These are phyloP conservation scores for Phallusia fumigata DNA, from an alignment of 23 tunicate species.

Conservation along the genomic window DNA sequence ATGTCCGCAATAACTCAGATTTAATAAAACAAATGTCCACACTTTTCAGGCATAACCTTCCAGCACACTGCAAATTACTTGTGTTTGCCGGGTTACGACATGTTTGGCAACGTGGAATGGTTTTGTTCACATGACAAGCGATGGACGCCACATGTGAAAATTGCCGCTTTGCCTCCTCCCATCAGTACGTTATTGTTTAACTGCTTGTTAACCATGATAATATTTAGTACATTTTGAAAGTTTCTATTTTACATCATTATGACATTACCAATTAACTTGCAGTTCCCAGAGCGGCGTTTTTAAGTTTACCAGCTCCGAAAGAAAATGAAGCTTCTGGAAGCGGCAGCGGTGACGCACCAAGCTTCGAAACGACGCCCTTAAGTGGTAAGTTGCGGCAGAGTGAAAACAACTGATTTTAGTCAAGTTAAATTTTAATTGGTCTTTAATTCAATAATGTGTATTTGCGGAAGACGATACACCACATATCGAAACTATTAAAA, in stretches of 20 bases:
- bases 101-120: constrained; percentile 37
- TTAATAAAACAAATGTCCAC: too few relatives aligned
- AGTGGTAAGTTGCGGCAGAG: background rate
- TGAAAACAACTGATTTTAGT: too few relatives aligned
- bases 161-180: background rate
- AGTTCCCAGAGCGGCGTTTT: background rate
- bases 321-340: too few relatives aligned
- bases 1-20: too few relatives aligned
- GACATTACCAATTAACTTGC: too few relatives aligned
- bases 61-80: constrained; percentile 34
- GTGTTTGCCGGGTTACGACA: constrained; percentile 67
- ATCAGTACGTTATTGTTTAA: background rate
- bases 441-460: too few relatives aligned
- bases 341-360: background rate
- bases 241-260: too few relatives aligned
- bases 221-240: too few relatives aligned
- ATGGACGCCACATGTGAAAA: constrained; percentile 34
- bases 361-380: background rate
- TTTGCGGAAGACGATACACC: too few relatives aligned
- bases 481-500: too few relatives aligned
- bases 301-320: background rate
- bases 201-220: too few relatives aligned
- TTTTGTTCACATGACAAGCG: constrained; percentile 29
- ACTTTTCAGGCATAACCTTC: constrained; percentile 29
- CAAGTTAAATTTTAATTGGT: too few relatives aligned